Evolutionary conservation across 2,113 vertebrate species (phyloP).

Genomic region (Mesocricetus auratus): DNA sequence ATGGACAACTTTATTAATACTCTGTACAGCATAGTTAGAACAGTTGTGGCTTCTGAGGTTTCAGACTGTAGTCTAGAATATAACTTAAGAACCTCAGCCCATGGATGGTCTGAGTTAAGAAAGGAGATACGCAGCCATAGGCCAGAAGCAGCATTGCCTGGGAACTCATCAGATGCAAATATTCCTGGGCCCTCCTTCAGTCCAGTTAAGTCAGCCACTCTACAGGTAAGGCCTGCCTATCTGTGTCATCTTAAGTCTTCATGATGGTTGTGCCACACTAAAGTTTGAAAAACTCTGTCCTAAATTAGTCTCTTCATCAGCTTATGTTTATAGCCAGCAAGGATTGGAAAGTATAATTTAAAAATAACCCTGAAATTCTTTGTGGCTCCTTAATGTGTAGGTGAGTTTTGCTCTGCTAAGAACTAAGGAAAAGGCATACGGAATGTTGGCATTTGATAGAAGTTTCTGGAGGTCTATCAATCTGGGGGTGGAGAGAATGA

Average conservation of each 20-base stretch:
- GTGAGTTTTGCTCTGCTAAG: conserved; percentile 26
- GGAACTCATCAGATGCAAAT: not conserved
- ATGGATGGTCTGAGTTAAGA: not conserved
- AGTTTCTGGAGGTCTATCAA: not conserved
- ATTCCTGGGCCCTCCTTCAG: not conserved
- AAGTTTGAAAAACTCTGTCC: conserved; percentile 10
- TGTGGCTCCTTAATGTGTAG: not conserved
- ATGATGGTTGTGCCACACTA: not conserved
- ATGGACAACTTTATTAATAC: not conserved
- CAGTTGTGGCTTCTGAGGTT: not conserved
- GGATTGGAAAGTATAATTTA: not conserved
- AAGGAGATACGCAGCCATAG: not conserved
- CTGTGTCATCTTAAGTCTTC: not conserved
- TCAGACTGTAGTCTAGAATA: not conserved
- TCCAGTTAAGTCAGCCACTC: not conserved
- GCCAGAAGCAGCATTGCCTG: not conserved
- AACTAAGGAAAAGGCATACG: not conserved
- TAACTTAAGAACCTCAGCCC: not conserved
- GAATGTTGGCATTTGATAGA: not conserved
- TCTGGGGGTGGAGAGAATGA: not conserved
- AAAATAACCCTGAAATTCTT: conserved; percentile 17
- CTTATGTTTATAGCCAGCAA: not conserved
- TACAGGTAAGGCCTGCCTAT: not conserved
- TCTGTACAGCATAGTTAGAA: not conserved
- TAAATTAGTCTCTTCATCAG: not conserved